Evolutionary conservation across 2,797 vertebrate genomes (phyloP).

Genomic region (Novumbra hubbsi): DNA sequence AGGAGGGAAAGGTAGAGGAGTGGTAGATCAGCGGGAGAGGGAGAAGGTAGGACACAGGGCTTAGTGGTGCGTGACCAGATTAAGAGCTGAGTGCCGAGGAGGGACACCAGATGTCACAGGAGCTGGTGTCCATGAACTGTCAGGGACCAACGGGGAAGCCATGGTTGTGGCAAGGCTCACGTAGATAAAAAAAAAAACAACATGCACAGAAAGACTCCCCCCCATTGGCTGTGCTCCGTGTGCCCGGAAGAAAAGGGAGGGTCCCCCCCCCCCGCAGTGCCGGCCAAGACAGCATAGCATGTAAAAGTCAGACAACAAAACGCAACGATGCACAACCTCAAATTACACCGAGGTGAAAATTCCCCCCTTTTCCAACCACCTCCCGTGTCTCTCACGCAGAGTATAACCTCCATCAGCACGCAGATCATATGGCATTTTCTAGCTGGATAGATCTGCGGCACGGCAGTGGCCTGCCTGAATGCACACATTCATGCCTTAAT

Average conservation of each 20-base stretch:
- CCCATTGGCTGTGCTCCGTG: neutral
- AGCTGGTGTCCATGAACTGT: neutral
- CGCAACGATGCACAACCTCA: slow-evolving; percentile 34
- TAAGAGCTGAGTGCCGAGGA: neutral
- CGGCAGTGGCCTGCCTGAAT: slow-evolving; percentile 51
- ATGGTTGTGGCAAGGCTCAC: neutral
- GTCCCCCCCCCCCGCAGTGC: slow-evolving; percentile 24
- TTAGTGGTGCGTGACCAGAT: neutral
- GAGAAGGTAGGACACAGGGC: neutral
- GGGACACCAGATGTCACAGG: neutral
- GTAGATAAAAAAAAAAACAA: neutral
- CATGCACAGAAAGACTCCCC: neutral
- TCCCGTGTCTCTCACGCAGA: slow-evolving; percentile 6
- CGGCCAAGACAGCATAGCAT: slow-evolving; percentile 25
- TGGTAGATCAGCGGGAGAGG: neutral
- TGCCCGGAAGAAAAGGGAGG: neutral
- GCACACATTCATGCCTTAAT: slow-evolving; percentile 22
- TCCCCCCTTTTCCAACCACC: slow-evolving; percentile 20
- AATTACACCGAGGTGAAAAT: slow-evolving; percentile 40
- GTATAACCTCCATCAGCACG: slow-evolving; percentile 38
- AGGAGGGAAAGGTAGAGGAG: neutral
- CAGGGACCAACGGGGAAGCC: neutral
- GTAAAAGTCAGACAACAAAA: slow-evolving; percentile 16
- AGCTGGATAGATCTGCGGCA: slow-evolving; percentile 74
- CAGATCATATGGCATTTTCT: slow-evolving; percentile 74